Conservation (phyloP, 37 sponge, comb jelly and placozoan genomes). For the Corticium candelabrum region DNA sequence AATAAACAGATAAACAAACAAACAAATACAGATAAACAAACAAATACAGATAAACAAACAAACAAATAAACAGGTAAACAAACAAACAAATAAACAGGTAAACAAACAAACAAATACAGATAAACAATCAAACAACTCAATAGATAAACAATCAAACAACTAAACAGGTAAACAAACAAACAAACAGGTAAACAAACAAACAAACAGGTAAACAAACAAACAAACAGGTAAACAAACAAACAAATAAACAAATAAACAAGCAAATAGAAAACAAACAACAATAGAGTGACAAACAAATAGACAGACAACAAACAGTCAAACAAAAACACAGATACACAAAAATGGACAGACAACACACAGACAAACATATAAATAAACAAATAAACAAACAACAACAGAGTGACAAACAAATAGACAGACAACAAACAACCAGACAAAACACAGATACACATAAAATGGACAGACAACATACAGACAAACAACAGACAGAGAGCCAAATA, state of each 20-base stretch:
- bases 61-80: no score
- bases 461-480: neutral
- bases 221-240: no score
- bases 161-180: no score
- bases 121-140: neutral
- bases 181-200: no score
- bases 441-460: neutral
- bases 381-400: neutral
- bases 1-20: no score
- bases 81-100: no score
- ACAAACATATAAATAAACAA: neutral
- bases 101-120: no score
- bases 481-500: neutral
- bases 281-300: conserved; percentile 5
- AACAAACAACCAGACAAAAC: neutral
- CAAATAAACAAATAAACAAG: no score
- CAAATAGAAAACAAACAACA: no score
- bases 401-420: neutral
- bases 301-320: neutral
- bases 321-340: conserved; percentile 1
- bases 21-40: no score
- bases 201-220: no score
- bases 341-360: neutral
- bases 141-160: neutral
- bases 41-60: no score